phyloP scores from a whole-genome alignment of 1,140 invertebrate genomes.

The Cecropterus lyciades region DNA sequence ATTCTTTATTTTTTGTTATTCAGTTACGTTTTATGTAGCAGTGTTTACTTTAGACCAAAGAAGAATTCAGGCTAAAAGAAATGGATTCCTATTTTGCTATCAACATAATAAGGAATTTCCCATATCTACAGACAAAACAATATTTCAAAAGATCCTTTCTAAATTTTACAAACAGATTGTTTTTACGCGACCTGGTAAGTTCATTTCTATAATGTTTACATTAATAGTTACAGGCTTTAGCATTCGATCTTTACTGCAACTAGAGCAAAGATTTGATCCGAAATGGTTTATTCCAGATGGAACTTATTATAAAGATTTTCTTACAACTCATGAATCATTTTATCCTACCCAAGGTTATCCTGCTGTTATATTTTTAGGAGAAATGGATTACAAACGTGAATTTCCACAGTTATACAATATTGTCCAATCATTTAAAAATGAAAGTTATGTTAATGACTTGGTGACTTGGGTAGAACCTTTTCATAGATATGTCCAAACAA shows the following conservation, averaged over 20 bases:
- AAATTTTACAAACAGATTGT: slow-evolving; percentile 86
- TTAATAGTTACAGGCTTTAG: slow-evolving; percentile 85
- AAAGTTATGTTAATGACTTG: slow-evolving; percentile 84
- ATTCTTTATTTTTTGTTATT: slow-evolving; percentile 89
- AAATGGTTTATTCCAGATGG: slow-evolving; percentile 90
- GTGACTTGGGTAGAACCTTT: slow-evolving; percentile 87
- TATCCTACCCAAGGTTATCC: slow-evolving; percentile 88
- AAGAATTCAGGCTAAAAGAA: slow-evolving; percentile 86
- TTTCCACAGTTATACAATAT: slow-evolving; percentile 86
- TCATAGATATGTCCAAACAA: slow-evolving; percentile 85
- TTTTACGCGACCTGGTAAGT: slow-evolving; percentile 86
- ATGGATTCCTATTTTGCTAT: slow-evolving; percentile 89
- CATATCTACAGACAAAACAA: slow-evolving; percentile 65
- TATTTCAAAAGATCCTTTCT: slow-evolving; percentile 83
- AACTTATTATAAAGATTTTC: slow-evolving; percentile 88
- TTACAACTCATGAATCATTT: slow-evolving; percentile 82
- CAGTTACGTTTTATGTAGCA: slow-evolving; percentile 92
- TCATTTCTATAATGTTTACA: slow-evolving; percentile 86
- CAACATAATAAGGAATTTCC: slow-evolving; percentile 84
- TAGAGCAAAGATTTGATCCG: slow-evolving; percentile 92
- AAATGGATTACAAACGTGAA: slow-evolving; percentile 87
- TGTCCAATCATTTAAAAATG: slow-evolving; percentile 83
- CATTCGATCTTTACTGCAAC: slow-evolving; percentile 84
- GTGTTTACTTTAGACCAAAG: slow-evolving; percentile 89
- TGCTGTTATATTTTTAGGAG: slow-evolving; percentile 88